Evolutionary conservation across 1,140 invertebrate species (phyloP).

Genomic region (Dendrolimus kikuchii): DNA sequence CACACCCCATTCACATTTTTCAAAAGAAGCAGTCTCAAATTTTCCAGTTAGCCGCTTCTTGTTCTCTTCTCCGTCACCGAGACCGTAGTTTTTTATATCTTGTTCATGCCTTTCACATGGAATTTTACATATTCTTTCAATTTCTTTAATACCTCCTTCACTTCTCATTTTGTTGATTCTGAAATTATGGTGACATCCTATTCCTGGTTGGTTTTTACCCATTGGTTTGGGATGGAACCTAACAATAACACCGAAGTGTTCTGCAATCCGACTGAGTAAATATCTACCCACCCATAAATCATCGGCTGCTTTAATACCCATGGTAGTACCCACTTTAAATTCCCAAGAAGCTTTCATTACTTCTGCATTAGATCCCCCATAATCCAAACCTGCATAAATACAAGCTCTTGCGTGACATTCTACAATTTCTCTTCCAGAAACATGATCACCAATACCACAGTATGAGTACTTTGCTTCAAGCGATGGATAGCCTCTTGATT

Average conservation of each 20-base stretch:
- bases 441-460: conserved; percentile 95
- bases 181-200: conserved; percentile 93
- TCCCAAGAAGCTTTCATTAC: conserved; percentile 93
- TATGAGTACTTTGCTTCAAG: conserved; percentile 68
- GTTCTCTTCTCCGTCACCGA: conserved; percentile 86
- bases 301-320: conserved; percentile 90
- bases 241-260: conserved; percentile 92
- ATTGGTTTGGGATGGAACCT: conserved; percentile 93
- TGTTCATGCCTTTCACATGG: conserved; percentile 85
- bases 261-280: conserved; percentile 89
- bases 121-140: conserved; percentile 86
- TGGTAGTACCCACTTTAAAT: conserved; percentile 83
- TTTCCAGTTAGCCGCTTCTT: conserved; percentile 86
- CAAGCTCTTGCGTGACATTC: conserved; percentile 79
- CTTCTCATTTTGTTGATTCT: conserved; percentile 91
- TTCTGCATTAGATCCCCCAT: conserved; percentile 94
- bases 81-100: conserved; percentile 92
- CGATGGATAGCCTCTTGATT: conserved; percentile 80
- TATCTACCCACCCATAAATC: conserved; percentile 93
- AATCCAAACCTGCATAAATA: conserved; percentile 91
- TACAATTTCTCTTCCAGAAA: conserved; percentile 90
- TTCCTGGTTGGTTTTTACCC: conserved; percentile 93
- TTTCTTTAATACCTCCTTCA: conserved; percentile 79
- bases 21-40: conserved; percentile 89
- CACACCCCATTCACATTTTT: conserved; percentile 82